A percentile compares a stretch with the other conserved stretches of the same genome.
Conservation (phyloP, 2,797 vertebrate genomes). For the Lepus townsendii region DNA sequence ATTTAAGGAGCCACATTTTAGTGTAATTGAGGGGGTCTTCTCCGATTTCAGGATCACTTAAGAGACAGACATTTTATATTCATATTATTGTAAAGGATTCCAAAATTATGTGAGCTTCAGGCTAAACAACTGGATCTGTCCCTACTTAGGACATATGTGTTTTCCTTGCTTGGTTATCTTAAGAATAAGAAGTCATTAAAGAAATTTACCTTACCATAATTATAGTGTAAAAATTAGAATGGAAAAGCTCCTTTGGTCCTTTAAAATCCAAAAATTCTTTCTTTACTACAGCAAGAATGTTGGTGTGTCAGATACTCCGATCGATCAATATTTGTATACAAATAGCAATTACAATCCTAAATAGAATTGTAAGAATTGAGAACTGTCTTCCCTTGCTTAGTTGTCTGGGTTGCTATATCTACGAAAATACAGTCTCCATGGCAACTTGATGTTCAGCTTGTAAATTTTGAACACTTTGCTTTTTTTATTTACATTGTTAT, state of each 20-base stretch:
- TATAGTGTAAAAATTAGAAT: not conserved
- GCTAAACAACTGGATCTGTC: not conserved
- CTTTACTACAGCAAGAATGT: not conserved
- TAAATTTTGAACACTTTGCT: conserved; percentile 72
- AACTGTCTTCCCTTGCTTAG: conserved; percentile 76
- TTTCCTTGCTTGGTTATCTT: not conserved
- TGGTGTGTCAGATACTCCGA: conserved; percentile 34
- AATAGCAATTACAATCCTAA: conserved; percentile 66
- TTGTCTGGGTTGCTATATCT: conserved; percentile 49
- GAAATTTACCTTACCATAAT: not conserved
- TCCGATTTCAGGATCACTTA: not conserved
- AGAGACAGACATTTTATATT: conserved; percentile 53
- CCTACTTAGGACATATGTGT: not conserved
- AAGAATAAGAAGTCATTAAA: not conserved
- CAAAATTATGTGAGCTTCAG: not conserved
- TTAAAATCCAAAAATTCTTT: not conserved
- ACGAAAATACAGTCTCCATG: conserved; percentile 74
- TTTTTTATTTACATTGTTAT: conserved; percentile 83
- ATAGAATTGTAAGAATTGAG: conserved; percentile 66
- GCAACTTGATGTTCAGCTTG: conserved; percentile 79
- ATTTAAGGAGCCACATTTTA: no score
- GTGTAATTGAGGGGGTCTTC: no score
- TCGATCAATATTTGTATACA: conserved; percentile 47
- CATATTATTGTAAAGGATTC: not conserved
- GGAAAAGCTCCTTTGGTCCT: not conserved